Evolutionary conservation across 2,113 vertebrate species (phyloP), one percentile per base, ranked within the genome.

Genomic region (Apeltes quadracus): DNA sequence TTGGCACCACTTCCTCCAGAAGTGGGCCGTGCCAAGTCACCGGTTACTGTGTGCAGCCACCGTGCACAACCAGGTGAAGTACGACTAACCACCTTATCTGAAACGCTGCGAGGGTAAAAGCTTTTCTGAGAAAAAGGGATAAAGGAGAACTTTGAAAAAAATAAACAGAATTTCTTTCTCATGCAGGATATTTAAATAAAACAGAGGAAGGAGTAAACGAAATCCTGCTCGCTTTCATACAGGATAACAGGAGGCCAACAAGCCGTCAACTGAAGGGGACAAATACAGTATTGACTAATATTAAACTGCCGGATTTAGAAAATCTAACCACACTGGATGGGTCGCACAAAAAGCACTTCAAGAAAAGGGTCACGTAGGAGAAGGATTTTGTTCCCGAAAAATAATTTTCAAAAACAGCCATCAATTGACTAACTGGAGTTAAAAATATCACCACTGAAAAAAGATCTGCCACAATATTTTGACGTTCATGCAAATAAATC

Each of bases 401-500:
- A 76, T 34, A 5, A 56, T 25, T 65, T 43, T 34, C 32, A 34
- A 80, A 73, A 84, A 80, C 63, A 82, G 46, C 41, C 68, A 23
- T 84, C 75, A 75, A 22, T 66, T 87, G 80, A 88, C 72, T 34
- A 41, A 57, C 25, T 46, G 61, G 46, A 73, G 78, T 72, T 86
- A 87, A 88, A 90, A 86, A 87, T 88, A 86, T 82, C 83, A 69
- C 83, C 50, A 56, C 10, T 23, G 48, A 44, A 51, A 51, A 12
- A 74, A 74, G 64, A 65, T 59, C 58, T 39, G 41, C 82, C 62
- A 79, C 66, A 82, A 86, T 83, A 88, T 90, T 90, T 80, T 89
- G 83, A 88, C 85, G 83, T 88, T 70, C 82, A 89, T 87, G 87
- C 84, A 87, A 90, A 92, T 90, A 89, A 81, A 75, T 69, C 76